A percentile compares a stretch with the other conserved stretches of the same genome.
phyloP scores from a whole-genome alignment of 2,797 vertebrate genomes.

The Enteromius anoplus region DNA sequence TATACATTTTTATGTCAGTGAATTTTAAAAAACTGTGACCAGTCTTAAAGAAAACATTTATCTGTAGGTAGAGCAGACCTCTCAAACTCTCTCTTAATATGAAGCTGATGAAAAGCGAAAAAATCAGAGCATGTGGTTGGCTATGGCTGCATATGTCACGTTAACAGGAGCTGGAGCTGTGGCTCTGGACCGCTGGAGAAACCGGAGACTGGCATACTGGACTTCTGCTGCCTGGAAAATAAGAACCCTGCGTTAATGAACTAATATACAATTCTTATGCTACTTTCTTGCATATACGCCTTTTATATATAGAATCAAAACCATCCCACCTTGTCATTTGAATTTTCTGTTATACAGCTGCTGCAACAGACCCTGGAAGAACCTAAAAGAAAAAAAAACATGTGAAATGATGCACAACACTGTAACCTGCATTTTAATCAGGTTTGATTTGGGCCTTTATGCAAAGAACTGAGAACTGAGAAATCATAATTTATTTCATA shows the following conservation, averaged over 20 bases:
- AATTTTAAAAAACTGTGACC: too few relatives aligned
- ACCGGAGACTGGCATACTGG: constrained; percentile 20
- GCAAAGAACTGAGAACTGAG: too few relatives aligned
- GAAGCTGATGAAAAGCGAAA: background rate
- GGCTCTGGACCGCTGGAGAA: constrained; percentile 2
- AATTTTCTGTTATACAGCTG: background rate
- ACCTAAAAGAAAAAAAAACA: background rate
- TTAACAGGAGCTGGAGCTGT: background rate
- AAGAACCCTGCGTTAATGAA: background rate
- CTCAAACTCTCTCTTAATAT: background rate
- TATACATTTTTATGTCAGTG: too few relatives aligned
- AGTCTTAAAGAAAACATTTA: too few relatives aligned
- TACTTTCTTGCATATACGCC: background rate
- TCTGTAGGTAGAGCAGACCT: background rate
- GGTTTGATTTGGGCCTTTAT: background rate
- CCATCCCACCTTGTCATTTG: background rate
- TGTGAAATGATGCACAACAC: background rate
- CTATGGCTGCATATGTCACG: background rate
- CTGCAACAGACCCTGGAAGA: background rate
- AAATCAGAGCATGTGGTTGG: background rate
- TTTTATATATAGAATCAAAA: background rate
- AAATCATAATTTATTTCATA: too few relatives aligned
- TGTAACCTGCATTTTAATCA: background rate
- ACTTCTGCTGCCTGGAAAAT: background rate
- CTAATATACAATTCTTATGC: background rate